Evolutionary conservation across 2,888 invertebrate species (phyloP).

Genomic region (Alcis repandata): DNA sequence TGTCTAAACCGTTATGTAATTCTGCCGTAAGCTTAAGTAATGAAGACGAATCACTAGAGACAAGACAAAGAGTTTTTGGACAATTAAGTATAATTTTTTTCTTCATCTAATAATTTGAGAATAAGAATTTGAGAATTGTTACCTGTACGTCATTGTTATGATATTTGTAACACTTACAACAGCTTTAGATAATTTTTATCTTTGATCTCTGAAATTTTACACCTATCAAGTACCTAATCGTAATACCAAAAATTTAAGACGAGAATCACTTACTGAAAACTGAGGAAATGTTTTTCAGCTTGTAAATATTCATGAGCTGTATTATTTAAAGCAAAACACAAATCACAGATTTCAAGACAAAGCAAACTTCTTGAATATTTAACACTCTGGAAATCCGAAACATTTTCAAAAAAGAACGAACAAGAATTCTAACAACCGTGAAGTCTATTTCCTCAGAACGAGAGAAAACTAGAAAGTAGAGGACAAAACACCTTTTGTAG

Average conservation of each 20-base stretch:
- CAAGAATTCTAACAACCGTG: slow-evolving; percentile 28
- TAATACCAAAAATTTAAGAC: background rate
- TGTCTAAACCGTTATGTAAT: slow-evolving; percentile 23
- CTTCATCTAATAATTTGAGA: background rate
- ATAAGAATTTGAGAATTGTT: no score
- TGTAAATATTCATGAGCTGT: slow-evolving; percentile 21
- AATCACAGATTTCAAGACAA: slow-evolving; percentile 22
- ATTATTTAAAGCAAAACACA: slow-evolving; percentile 20
- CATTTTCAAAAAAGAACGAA: slow-evolving; percentile 26
- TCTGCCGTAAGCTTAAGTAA: slow-evolving; percentile 7
- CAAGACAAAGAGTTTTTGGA: slow-evolving; percentile 10
- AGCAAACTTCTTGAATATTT: slow-evolving; percentile 30
- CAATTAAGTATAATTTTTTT: slow-evolving; percentile 8
- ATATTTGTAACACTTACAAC: background rate
- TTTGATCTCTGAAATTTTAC: background rate
- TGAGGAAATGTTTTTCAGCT: slow-evolving; percentile 10
- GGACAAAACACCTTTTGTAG: slow-evolving; percentile 37
- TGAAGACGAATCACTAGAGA: slow-evolving; percentile 19
- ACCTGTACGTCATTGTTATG: slow-evolving; percentile 6
- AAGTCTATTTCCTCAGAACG: slow-evolving; percentile 21
- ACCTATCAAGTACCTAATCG: background rate
- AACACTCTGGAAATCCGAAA: slow-evolving; percentile 15
- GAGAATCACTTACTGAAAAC: slow-evolving; percentile 11
- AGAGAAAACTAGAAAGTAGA: slow-evolving; percentile 44
- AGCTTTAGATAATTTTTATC: slow-evolving; percentile 4